Base-by-base conservation (phyloP, 2,797 vertebrate genomes). In the Phrynocephalus vlangalii region DNA sequence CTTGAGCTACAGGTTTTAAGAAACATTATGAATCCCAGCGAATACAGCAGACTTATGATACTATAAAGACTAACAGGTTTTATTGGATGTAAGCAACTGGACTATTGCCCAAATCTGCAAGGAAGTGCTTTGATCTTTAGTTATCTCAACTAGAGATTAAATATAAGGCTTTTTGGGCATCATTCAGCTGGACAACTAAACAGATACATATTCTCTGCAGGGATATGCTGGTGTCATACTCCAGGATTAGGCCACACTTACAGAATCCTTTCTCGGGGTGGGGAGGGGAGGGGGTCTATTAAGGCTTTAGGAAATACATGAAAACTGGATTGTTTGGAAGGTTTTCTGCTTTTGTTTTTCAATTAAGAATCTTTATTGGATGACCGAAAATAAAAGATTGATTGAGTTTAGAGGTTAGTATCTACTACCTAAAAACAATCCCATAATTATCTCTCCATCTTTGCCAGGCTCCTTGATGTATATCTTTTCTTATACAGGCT, bases 1-100 rank as follows among this genome's bases (percentile, higher is more conserved):
- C 38, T 44, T 44, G 38, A 50, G 15, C 88, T 68, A 83, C 86
- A 1, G 24, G 20, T 86, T 68, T 86, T 88, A 9, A 28, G 71
- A 48, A 88, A 63, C 44, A 81, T 26, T 63, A 2, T 1, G 10
- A 84, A 71, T 9, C 75, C 80, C 26, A 86, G 80, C 28, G 4
- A 44, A 44, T 44, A 44, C 38, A 44, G 38, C 38, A 44, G 38
- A 44, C 5, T 44, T 44, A 44, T 44, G 38, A 44, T 44, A 44
- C 38, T 5, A 44, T 44, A 44, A 44, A 44, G 38, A 44, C 38
- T 44, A 44, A 44, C 38, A 44, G 38, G 38, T 44, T 44, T 44
- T 44, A 44, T 44, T 44, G 38, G 38, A 44, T 44, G 5, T 44
- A 44, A 44, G 38, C 38, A 44, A 44, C 38, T 44, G 38, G 38